Evolutionary conservation across 2,797 vertebrate genomes (phyloP).

Genomic region (Fistularia commersonii): DNA sequence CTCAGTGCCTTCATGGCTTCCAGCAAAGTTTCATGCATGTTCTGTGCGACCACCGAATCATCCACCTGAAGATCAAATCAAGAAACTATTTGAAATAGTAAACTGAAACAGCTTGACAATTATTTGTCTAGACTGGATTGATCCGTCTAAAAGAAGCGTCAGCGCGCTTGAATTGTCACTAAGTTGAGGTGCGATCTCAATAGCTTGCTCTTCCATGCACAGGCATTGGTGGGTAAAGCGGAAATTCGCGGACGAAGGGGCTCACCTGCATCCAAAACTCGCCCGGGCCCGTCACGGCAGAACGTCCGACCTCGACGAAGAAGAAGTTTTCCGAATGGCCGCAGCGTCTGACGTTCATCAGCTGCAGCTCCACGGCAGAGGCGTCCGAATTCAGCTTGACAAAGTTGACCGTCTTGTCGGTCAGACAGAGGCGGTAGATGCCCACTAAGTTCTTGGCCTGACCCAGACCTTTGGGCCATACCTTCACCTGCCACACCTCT

Average conservation of each 20-base stretch:
- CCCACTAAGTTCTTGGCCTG: constrained; percentile 80
- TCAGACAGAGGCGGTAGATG: constrained; percentile 80
- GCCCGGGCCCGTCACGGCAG: constrained; percentile 76
- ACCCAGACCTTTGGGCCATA: constrained; percentile 82
- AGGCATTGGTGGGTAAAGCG: constrained; percentile 2
- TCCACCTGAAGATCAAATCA: constrained; percentile 61
- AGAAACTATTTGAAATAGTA: too few relatives aligned
- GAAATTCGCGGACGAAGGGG: constrained; percentile 11
- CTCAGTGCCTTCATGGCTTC: constrained; percentile 86
- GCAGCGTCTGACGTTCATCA: constrained; percentile 83
- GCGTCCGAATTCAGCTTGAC: constrained; percentile 82
- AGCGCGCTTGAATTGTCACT: too few relatives aligned
- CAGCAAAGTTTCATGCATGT: constrained; percentile 88
- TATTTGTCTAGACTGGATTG: too few relatives aligned
- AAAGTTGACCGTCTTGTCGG: constrained; percentile 82
- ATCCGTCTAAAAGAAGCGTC: too few relatives aligned
- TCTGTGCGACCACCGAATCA: constrained; percentile 81
- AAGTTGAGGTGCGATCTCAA: too few relatives aligned
- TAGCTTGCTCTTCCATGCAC: too few relatives aligned
- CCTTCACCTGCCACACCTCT: constrained; percentile 86
- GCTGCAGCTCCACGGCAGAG: constrained; percentile 78
- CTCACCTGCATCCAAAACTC: constrained; percentile 83
- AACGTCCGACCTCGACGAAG: constrained; percentile 85
- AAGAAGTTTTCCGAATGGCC: constrained; percentile 86
- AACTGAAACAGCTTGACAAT: too few relatives aligned